Conservation (phyloP, 2,113 vertebrate species). For the Nannobrachium achirus region DNA sequence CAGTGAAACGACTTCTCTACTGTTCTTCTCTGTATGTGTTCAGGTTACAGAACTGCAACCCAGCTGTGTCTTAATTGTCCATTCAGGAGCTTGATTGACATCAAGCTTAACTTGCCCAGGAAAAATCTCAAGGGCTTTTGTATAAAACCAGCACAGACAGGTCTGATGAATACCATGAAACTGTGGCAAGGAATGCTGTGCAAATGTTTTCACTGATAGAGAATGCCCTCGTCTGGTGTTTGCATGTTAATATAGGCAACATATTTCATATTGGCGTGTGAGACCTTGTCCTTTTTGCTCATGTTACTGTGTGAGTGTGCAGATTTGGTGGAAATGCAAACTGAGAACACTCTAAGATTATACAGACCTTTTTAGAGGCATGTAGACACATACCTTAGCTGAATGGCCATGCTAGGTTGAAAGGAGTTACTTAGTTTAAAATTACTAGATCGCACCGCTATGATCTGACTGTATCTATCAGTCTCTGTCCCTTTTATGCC, state of each 20-base stretch:
- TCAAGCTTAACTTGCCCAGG: background rate
- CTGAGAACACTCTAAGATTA: too few relatives aligned
- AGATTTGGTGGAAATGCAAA: too few relatives aligned
- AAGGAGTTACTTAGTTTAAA: too few relatives aligned
- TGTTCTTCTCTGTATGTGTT: slow-evolving; percentile 26
- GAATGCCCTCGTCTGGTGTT: slow-evolving; percentile 14
- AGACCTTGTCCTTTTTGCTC: background rate
- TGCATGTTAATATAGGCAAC: background rate
- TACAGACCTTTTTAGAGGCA: too few relatives aligned
- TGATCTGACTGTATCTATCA: too few relatives aligned
- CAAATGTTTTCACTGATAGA: background rate
- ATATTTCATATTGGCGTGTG: background rate
- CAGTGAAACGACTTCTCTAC: slow-evolving; percentile 19
- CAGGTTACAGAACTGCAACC: slow-evolving; percentile 22
- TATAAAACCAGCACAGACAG: background rate
- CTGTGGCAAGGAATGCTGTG: background rate
- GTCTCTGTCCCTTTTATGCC: too few relatives aligned
- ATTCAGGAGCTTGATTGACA: slow-evolving; percentile 30
- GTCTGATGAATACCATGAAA: background rate
- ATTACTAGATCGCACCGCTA: too few relatives aligned
- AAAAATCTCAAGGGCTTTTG: slow-evolving; percentile 7
- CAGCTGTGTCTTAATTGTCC: slow-evolving; percentile 33
- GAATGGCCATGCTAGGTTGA: too few relatives aligned
- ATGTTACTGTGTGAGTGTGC: background rate
- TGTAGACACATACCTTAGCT: too few relatives aligned